These are phyloP conservation scores for Corvus cornix DNA, from an alignment of 2,113 vertebrate genomes.

Conservation along the genomic window DNA sequence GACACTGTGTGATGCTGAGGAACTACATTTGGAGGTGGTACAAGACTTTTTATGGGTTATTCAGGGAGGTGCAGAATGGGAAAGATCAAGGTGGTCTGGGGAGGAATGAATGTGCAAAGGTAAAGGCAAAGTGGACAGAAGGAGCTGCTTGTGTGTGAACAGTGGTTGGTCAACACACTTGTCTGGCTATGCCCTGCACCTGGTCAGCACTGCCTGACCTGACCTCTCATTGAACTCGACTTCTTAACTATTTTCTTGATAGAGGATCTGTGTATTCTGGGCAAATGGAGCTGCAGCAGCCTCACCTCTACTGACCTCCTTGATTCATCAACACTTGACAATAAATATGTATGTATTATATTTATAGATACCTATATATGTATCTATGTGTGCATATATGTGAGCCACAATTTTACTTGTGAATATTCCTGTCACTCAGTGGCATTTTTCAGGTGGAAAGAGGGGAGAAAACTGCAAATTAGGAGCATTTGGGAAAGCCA, in stretches of 20 bases:
- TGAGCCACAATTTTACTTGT: background rate
- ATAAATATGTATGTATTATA: background rate
- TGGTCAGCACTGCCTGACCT: background rate
- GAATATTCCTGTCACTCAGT: background rate
- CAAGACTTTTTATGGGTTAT: background rate
- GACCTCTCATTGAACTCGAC: background rate
- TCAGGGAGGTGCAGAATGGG: background rate
- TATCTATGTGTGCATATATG: background rate
- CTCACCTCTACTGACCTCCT: background rate
- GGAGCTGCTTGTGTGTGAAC: fast-evolving
- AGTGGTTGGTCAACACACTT: background rate
- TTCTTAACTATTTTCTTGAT: background rate
- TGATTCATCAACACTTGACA: background rate
- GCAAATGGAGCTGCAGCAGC: background rate
- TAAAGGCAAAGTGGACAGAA: background rate
- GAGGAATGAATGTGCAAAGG: background rate
- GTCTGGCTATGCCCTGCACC: background rate
- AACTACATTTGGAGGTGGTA: background rate
- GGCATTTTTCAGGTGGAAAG: background rate
- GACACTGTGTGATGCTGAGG: background rate
- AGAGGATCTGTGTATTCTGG: background rate
- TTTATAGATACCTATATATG: background rate
- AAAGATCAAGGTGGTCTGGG: background rate
- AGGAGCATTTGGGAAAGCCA: background rate
- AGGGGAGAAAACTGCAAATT: background rate